Evolutionary conservation across 2,888 invertebrate species (phyloP), one percentile per base, ranked within the genome.

Genomic region (Geophilus truncorum): DNA sequence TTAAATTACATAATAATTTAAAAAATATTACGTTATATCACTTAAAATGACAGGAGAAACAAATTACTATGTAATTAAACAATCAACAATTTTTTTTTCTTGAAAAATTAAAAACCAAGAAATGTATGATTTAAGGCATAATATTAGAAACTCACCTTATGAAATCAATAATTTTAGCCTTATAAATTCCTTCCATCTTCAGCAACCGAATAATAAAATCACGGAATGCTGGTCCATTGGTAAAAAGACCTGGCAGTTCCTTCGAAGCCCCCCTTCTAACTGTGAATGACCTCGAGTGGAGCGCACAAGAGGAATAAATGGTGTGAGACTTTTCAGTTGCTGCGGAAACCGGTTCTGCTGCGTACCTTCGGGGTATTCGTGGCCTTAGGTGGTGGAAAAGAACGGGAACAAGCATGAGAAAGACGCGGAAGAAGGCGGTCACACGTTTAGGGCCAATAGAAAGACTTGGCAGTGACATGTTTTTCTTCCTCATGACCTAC

Each of bases 201-300:
- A 40, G n/a, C 23, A 62, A 23, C 57, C 21, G 21, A 23, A 62
- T 62, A 62, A 23, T 62, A 23, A 62, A 23, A 23, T 18, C 21
- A 62, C 10, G 57, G 57, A 62, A 62, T 23, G 57, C 57, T 23
- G 21, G 18, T 62, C 57, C 57, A 62, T 62, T 23, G 57, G 40
- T 40, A n/a, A 40, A 40, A 40, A 40, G 40, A 40, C n/a, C 23
- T 62, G 57, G 23, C 23, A n/a, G 23, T 23, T 62, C 57, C 57
- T 62, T 23, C 57, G 18, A 62, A 62, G 21, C 23, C 23, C 57
- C 21, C 57, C 21, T 62, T 1, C 10, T 12, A 62, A 10, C 57
- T 62, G 57, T 62, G 57, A 62, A 62, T 62, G 57, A 62, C 57
- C 57, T 62, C 57, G 57, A 62, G 57, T 62, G 57, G 57, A 62